Evolutionary conservation across 2,113 vertebrate genomes (phyloP).

Genomic region (Neogale vison): DNA sequence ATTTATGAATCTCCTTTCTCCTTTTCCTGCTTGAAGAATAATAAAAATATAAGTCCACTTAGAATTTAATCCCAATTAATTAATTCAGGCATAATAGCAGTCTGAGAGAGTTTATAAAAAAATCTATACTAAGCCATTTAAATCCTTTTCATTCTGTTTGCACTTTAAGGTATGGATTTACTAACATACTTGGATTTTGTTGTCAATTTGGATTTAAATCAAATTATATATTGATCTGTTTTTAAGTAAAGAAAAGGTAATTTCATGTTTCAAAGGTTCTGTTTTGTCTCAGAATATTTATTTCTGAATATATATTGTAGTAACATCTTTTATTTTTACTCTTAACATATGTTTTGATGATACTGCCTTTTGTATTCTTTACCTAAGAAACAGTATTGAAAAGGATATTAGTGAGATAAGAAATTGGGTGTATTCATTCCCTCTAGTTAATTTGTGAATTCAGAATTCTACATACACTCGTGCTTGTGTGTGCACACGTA

Average conservation of each 20-base stretch:
- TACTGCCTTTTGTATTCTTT: not conserved
- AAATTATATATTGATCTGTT: not conserved
- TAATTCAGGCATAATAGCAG: not conserved
- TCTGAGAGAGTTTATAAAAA: not conserved
- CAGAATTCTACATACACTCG: not conserved
- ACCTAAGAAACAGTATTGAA: not conserved
- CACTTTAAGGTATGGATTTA: not conserved
- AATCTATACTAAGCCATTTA: not conserved
- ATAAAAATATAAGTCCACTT: not conserved
- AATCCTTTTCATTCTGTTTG: not conserved
- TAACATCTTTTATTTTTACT: not conserved
- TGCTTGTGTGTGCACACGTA: fast-evolving
- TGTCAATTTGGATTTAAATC: not conserved
- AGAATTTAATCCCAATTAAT: not conserved
- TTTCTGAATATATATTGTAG: not conserved
- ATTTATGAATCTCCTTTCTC: not conserved
- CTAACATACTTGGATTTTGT: not conserved
- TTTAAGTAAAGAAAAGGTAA: conserved; percentile 9
- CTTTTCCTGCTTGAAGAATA: not conserved
- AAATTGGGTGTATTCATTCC: not conserved
- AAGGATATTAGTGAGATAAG: not conserved
- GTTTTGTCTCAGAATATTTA: not conserved
- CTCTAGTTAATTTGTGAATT: not conserved
- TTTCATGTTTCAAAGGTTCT: not conserved
- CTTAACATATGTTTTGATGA: not conserved